phyloP scores from a whole-genome alignment of 2,113 vertebrate species.

The Periophthalmodon schlosseri region DNA sequence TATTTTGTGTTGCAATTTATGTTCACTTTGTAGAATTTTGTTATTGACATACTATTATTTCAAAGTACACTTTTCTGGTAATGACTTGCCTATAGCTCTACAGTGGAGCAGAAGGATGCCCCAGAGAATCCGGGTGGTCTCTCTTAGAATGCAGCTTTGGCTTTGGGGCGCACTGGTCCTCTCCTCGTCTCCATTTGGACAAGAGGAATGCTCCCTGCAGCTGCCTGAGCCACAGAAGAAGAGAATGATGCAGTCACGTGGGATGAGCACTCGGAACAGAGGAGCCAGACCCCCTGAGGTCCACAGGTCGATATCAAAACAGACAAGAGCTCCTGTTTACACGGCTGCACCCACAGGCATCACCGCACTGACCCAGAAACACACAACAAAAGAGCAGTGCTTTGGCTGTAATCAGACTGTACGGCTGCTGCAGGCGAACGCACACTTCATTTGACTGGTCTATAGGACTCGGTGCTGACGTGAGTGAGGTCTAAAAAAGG shows the following conservation, averaged over 20 bases:
- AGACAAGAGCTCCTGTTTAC: slow-evolving; percentile 58
- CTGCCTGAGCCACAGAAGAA: slow-evolving; percentile 20
- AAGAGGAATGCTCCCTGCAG: slow-evolving; percentile 37
- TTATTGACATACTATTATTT: not conserved
- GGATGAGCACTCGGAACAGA: slow-evolving; percentile 51
- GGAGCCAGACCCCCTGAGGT: slow-evolving; percentile 41
- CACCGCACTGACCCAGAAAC: slow-evolving; percentile 48
- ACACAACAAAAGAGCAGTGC: slow-evolving; percentile 37
- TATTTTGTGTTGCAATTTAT: too few relatives aligned
- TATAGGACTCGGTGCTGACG: not conserved
- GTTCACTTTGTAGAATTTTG: too few relatives aligned
- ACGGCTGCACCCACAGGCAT: slow-evolving; percentile 37
- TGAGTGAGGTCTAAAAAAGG: not conserved
- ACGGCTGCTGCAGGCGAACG: slow-evolving; percentile 7
- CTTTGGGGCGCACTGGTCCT: slow-evolving; percentile 25
- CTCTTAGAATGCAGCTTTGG: slow-evolving; percentile 37
- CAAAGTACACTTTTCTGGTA: not conserved
- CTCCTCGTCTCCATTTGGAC: slow-evolving; percentile 32
- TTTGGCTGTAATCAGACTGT: slow-evolving; percentile 51
- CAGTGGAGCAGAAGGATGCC: slow-evolving; percentile 10
- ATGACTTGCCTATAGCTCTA: not conserved
- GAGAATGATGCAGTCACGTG: slow-evolving; percentile 51
- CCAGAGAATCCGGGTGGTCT: slow-evolving; percentile 50
- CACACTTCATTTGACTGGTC: slow-evolving; percentile 4
- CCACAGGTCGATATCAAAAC: slow-evolving; percentile 59